phyloP scores from a whole-genome alignment of 2,113 vertebrate species.

The Cyanoramphus novaezelandiae region DNA sequence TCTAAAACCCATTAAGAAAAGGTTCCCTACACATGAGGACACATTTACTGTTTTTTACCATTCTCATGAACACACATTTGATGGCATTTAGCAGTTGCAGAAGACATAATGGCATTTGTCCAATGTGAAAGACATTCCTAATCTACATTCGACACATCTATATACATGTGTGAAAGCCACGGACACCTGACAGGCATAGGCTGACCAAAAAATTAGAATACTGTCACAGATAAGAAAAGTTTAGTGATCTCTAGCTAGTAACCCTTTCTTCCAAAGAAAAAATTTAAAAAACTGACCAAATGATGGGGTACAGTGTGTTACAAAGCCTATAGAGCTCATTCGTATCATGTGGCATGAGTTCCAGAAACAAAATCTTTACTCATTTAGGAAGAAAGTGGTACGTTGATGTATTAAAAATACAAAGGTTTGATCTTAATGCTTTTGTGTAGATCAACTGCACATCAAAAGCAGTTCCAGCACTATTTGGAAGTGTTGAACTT shows the following conservation, averaged over 20 bases:
- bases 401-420: neutral
- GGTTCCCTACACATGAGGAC: neutral
- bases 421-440: neutral
- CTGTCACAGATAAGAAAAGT: neutral
- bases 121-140: neutral
- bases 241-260: neutral
- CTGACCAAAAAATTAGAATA: neutral
- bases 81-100: neutral
- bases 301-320: neutral
- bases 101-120: neutral
- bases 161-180: rapidly evolving
- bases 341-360: rapidly evolving
- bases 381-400: neutral
- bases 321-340: neutral
- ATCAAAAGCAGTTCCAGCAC: neutral
- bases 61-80: neutral
- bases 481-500: neutral
- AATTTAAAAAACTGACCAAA: neutral
- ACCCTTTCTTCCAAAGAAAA: neutral
- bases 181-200: neutral
- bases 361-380: neutral
- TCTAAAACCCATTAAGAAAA: neutral
- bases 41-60: neutral
- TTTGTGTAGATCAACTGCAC: neutral
- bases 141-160: neutral